Base-by-base conservation (phyloP, 2,888 invertebrate species). In the Drosophila anomelani region DNA sequence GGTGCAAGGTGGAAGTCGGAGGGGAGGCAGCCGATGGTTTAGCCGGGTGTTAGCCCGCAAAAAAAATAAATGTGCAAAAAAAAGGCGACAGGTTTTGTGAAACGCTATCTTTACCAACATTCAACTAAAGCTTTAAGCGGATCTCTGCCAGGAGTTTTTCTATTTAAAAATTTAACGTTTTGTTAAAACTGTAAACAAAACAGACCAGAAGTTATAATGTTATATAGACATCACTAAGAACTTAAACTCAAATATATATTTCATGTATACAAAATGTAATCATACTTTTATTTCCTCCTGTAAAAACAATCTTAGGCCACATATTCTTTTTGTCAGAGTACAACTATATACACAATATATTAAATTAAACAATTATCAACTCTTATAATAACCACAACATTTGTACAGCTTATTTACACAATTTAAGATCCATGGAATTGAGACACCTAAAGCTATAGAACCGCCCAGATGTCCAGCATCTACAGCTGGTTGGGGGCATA, bases 401-500 rank as follows among this genome's bases (percentile, higher is more conserved):
- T 76, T 75, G 41, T 61, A 75, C 72, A 72, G 61, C 26, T 47
- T 70, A 74, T 82, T 61, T 58, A 78, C 66, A 86, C 56, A 59
- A 26, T 41, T 39, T 39, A 71, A 56, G 29, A 44, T 66, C 47
- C 23, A 29, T 60, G 63, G 51, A 70, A 62, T 41, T 54, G 49
- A 59, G 58, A 55, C 56, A 79, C 57, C 67, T 72, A 88, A 88
- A 83, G 83, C 88, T 85, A 63, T 76, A 36, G 54, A 67, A 66
- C 71, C 78, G 3, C 17, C 26, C 3, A 51, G 49, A 44, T 23
- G 29, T n/a, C n/a, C 15, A 47, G 15, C 9, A 20, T 41, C 67
- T 76, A 91, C 34, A 92, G 80, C 66, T 80, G 86, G 5, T 78
- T 80, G 36, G 77, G 75, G 4, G 85, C 57, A 76, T 92, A 92